Conservation (phyloP, 2,888 invertebrate genomes). For the Athrips mouffetella region DNA sequence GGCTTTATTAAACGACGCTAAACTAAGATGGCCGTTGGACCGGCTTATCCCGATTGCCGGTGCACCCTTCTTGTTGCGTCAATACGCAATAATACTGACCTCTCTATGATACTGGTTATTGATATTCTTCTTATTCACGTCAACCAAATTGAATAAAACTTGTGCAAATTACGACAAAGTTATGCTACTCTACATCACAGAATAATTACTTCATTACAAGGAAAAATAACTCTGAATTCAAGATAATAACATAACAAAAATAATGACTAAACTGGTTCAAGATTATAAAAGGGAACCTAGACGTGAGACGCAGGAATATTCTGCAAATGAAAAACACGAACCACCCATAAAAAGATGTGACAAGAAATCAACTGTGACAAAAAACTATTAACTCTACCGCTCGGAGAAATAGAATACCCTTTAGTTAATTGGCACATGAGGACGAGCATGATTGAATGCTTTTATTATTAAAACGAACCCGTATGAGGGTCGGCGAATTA, state of each 20-base stretch:
- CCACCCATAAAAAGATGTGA: slow-evolving; percentile 21
- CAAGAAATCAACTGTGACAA: slow-evolving; percentile 21
- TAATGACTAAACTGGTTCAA: slow-evolving; percentile 1
- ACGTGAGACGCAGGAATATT: background rate
- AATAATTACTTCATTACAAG: background rate
- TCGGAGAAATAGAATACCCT: slow-evolving; percentile 37
- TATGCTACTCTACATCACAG: background rate
- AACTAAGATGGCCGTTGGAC: slow-evolving; percentile 71
- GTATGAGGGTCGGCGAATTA: slow-evolving; percentile 58
- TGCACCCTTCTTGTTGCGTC: slow-evolving; percentile 60
- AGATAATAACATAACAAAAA: background rate
- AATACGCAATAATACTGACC: slow-evolving; percentile 55
- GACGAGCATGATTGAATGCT: slow-evolving; percentile 54
- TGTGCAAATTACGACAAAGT: background rate
- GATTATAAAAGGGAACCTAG: slow-evolving; percentile 2
- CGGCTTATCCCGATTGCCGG: slow-evolving; percentile 70
- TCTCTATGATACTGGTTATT: slow-evolving; percentile 5
- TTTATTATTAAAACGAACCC: slow-evolving; percentile 61
- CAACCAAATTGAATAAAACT: background rate
- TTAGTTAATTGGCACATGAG: slow-evolving; percentile 59
- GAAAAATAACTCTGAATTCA: too few species aligned
- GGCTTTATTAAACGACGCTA: slow-evolving; percentile 71
- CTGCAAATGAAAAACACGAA: slow-evolving; percentile 17
- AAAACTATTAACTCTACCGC: slow-evolving; percentile 14
- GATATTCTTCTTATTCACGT: slow-evolving; percentile 4